Base-by-base conservation (phyloP, 35 echinoderm and acorn worm genomes). In the Apostichopus parvimensis region DNA sequence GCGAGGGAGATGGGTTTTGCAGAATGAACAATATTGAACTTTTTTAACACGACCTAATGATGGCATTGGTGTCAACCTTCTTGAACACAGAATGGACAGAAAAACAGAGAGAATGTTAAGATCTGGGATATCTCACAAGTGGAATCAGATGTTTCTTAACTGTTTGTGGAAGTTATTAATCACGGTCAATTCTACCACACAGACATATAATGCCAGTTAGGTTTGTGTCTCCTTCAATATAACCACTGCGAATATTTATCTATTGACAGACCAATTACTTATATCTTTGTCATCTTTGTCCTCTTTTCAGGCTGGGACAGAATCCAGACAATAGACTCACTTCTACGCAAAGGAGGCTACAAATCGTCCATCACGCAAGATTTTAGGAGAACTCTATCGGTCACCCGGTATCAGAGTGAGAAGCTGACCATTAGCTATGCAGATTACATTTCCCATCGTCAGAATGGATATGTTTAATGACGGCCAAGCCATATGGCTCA, bases 381-480 rank as follows among this genome's bases (percentile, higher is more conserved):
- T 26, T 98, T 98, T 73, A 92, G 95, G 62, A 92, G 90, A 61
- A 96, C 97, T 92, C 93, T 98, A 93, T 91, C 91, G 57, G 94
- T 98, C 73, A 96, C 93, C 55, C 90, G 97, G 57, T 98, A 98
- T 91, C 97, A 95, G 78, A 98, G 97, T 88, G 97, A 98, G 83
- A 98, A 98, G 91, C 70, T 96, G n/a, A 94, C 93, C 88, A 84
- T 94, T 25, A 93, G 94, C 89, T 98, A 96, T 94, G 93, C 87
- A 86, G 97, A 98, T 20, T 98, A 94, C 76, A 56, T 92, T 54
- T 82, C 87, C 53, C 83, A 94, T 90, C 87, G 73, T 54, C 86
- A 93, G 82, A 98, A 98, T 90, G 97, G 97, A 66, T 95, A 93
- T 91, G 82, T 94, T 98, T 98, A 94, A 98, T 96, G 97, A 98